Evolutionary conservation across 2,113 vertebrate genomes (phyloP).

Genomic region (Actinemys pallida): DNA sequence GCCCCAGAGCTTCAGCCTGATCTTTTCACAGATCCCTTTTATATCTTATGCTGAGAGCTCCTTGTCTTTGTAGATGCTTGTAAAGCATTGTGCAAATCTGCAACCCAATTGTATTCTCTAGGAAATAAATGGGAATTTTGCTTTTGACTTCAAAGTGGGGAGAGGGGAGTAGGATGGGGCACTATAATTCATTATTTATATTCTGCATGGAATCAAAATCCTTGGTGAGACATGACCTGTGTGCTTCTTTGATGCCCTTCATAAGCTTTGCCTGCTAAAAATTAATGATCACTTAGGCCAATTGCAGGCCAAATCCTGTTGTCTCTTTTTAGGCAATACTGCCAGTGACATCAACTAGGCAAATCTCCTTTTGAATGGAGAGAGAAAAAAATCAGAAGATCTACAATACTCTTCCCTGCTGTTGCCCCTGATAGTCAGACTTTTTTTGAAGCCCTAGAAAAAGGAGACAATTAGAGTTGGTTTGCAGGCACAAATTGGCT

Average conservation of each 20-base stretch:
- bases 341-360: background rate
- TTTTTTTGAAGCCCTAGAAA: background rate
- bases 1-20: background rate
- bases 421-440: background rate
- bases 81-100: background rate
- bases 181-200: too few relatives aligned
- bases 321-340: background rate
- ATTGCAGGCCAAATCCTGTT: background rate
- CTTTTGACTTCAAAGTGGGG: background rate
- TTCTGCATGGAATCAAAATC: background rate
- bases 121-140: background rate
- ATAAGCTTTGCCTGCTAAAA: background rate
- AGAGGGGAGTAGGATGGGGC: background rate
- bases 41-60: background rate
- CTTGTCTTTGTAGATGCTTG: background rate
- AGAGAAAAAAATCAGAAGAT: background rate
- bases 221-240: background rate
- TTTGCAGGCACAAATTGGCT: background rate
- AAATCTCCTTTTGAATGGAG: background rate
- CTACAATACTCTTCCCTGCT: background rate
- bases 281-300: background rate
- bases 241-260: background rate
- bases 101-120: background rate
- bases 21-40: background rate
- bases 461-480: background rate